phyloP scores from a whole-genome alignment of 2,888 invertebrate genomes.

The Polyploca ridens region DNA sequence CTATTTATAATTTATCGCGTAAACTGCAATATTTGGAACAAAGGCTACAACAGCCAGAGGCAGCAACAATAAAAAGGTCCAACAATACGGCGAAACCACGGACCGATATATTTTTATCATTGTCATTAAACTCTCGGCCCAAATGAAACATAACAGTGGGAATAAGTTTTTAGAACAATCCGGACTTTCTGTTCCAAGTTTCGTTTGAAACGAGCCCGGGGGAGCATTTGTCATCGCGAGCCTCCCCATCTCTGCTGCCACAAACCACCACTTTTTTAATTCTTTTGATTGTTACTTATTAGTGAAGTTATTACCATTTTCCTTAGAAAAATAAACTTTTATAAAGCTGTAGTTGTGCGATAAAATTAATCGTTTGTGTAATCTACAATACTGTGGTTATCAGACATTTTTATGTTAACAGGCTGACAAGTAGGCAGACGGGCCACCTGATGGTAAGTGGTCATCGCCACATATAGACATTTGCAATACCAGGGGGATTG shows the following conservation, averaged over 20 bases:
- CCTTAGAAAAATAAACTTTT: not conserved
- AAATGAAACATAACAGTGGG: slow-evolving; percentile 58
- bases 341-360: too few species aligned
- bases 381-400: too few species aligned
- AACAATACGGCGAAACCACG: slow-evolving; percentile 33
- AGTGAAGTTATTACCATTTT: slow-evolving; percentile 26
- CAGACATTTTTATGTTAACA: too few species aligned
- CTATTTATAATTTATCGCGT: slow-evolving; percentile 15
- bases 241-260: slow-evolving; percentile 20
- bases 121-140: slow-evolving; percentile 55
- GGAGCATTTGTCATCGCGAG: slow-evolving; percentile 60
- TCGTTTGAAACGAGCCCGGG: slow-evolving; percentile 45
- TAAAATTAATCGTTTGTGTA: too few species aligned
- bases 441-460: too few species aligned
- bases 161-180: slow-evolving; percentile 55
- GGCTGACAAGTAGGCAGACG: too few species aligned
- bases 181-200: slow-evolving; percentile 52
- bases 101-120: slow-evolving; percentile 50
- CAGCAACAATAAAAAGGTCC: slow-evolving; percentile 35
- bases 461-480: too few species aligned
- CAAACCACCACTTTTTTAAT: slow-evolving; percentile 40
- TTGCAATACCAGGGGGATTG: too few species aligned
- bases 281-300: slow-evolving; percentile 48
- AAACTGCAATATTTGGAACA: slow-evolving; percentile 20
- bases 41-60: slow-evolving; percentile 18